Base-by-base conservation (phyloP, 1,140 invertebrate species). In the Chlorops oryzae region DNA sequence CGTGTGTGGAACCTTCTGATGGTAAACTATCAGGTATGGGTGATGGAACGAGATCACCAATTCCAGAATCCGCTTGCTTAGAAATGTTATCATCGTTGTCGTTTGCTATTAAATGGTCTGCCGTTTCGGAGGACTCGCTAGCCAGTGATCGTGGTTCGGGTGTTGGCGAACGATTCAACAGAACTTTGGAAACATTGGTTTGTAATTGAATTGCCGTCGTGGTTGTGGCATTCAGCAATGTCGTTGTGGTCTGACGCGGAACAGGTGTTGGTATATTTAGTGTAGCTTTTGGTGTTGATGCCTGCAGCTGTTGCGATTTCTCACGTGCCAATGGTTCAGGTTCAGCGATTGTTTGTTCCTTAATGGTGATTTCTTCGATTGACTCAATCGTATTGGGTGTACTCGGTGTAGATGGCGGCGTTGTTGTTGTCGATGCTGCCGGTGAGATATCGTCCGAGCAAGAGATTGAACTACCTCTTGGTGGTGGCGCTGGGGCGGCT, bases 51-150 rank as follows among this genome's bases (percentile, higher is more conserved):
- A 62, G 66, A 15, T 69, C 66, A 9, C 66, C 66, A 12, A 69
- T 69, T 5, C 65, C 65, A 0, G 65, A 69, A 28, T 70, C 67
- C 0, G 64, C 64, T 20, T 70, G 65, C 52, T 69, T 69, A 0
- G 65, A 69, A 3, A 59, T 56, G 2, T 57, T 43, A 47, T 63
- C 66, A 22, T 65, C 62, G 18, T 43, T 43, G 9, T 45, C 35
- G 27, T 32, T 32, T 32, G 27, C n/a, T 10, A 22, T 23, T n/a
- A 44, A 23, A 2, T 40, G 34, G 15, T 17, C 20, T 17, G 34
- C 39, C 35, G 20, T 24, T 5, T 49, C 40, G 32, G 46, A 24
- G 3, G 51, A 34, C 20, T 53, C 51, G 23, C 38, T 25, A 3
- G 62, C 52, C 22, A 70, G 24, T 0, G 65, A 69, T 5, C 65